These are phyloP conservation scores for Melanostoma scalare DNA, from an alignment of 2,888 invertebrate species.

Conservation along the genomic window DNA sequence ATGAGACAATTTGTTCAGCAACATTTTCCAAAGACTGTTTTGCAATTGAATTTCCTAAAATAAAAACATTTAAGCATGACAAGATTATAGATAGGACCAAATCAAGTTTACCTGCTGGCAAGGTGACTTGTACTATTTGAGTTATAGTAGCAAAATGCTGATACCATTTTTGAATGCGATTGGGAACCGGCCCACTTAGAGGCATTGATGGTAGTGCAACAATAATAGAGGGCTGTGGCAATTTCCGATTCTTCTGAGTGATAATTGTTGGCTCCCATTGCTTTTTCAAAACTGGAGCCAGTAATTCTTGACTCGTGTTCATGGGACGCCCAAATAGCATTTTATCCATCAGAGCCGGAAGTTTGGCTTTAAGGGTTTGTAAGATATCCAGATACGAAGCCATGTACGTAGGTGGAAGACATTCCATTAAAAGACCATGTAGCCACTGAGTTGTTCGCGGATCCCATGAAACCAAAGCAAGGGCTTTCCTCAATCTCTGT, in stretches of 20 bases:
- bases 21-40: slow-evolving; percentile 82
- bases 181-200: slow-evolving; percentile 81
- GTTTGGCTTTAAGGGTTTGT: slow-evolving; percentile 87
- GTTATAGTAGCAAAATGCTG: slow-evolving; percentile 86
- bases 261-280: slow-evolving; percentile 90
- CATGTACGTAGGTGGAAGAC: slow-evolving; percentile 86
- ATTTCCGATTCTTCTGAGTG: slow-evolving; percentile 85
- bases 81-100: background rate
- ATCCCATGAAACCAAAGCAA: slow-evolving; percentile 89
- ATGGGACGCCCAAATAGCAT: slow-evolving; percentile 85
- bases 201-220: slow-evolving; percentile 85
- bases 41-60: slow-evolving; percentile 76
- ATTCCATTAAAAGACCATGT: slow-evolving; percentile 87
- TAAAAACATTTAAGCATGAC: too few relatives aligned
- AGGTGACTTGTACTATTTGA: slow-evolving; percentile 84
- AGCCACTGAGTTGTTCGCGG: slow-evolving; percentile 89
- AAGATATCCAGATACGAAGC: slow-evolving; percentile 90
- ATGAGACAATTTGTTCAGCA: slow-evolving; percentile 86
- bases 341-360: slow-evolving; percentile 88
- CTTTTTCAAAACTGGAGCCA: slow-evolving; percentile 84
- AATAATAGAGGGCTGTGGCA: slow-evolving; percentile 87
- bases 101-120: slow-evolving; percentile 77
- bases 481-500: slow-evolving; percentile 85
- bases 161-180: slow-evolving; percentile 88
- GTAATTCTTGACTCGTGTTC: slow-evolving; percentile 85